Evolutionary conservation across 2,797 vertebrate genomes (phyloP), one percentile per base, ranked within the genome.

Genomic region (Helicolenus hilgendorfi): DNA sequence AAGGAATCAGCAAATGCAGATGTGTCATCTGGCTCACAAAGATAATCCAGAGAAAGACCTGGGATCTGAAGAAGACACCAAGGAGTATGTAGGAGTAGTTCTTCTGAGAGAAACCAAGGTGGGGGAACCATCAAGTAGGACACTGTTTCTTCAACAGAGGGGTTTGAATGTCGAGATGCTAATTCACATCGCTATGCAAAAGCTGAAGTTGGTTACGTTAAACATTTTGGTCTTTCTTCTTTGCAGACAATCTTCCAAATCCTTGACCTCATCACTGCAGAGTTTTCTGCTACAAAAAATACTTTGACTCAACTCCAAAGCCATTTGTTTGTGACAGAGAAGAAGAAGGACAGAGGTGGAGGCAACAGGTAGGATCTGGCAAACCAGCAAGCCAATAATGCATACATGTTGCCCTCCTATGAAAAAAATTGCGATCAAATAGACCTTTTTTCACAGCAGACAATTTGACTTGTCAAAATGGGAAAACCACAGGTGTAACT

Each of bases 11-110:
- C 26, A 83, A 92, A 91, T 86, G 83, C 88, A 93, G 86, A 96
- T 90, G 92, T 89, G 84, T 92, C 82, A 86, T 92, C 89, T 93
- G 88, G 88, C 58, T 79, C 60, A 59, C 81, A 91, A 83, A 90
- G 81, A 92, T 88, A 90, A 85, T 63, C 60, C 41, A 75, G 53
- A 80, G 77, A 77, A 76, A 69, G 64, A 38, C 27, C 31, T 55
- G 56, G 33, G 9, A 64, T 73, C 27, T 41, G 70, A 81, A 26
- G 77, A 76, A 56, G 72, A 53, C 67, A 71, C 22, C 36, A 22
- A 14, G 29, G 69, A 76, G 18, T 63, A 64, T 9, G 36, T 10
- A n/a, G 20, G 24, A 45, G 24, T 65, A 72, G 38, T 62, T 84
- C 45, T 56, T 79, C 55, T 15, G n/a, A 60, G 11, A 81, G 26